Base-by-base conservation (phyloP, 2,113 vertebrate species). In the Hippoglossus stenolepis region DNA sequence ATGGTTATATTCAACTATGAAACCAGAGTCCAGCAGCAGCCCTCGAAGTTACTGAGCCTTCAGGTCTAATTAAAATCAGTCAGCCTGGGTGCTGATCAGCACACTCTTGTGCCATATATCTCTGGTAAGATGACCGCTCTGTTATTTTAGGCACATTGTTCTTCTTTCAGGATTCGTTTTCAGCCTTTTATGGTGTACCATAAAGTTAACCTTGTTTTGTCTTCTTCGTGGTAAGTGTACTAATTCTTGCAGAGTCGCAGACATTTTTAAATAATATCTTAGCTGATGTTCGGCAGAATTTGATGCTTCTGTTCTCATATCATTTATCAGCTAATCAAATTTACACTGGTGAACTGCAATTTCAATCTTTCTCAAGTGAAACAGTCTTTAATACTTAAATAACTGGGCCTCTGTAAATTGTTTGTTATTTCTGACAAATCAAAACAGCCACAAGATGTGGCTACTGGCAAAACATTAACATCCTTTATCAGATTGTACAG, bases 131-230 rank as follows among this genome's bases (percentile, higher is more conserved):
- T 70, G 73, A 83, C 68, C 70, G 70, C 63, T 31, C 31, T 83
- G 88, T 87, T 89, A 77, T 87, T 91, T 87, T 85, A 82, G 77
- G 79, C 77, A 64, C 82, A 65, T 81, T 81, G 87, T 85, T 88
- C 80, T 78, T 86, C 81, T 85, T 90, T 89, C 47, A 70, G 69
- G 56, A 74, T 72, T 77, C 65, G 70, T 83, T 77, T 86, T 81
- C 51, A 86, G 69, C 43, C 53, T 75, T 90, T 85, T 85, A 86
- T 82, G 66, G 66, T 24, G 49, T 8, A 53, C 69, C 64, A 74
- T 80, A 75, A 89, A 90, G 57, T 43, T n/a, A 83, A 65, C 43
- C 31, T 77, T 45, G 21, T 77, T 88, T 82, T 67, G 73, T 59
- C 66, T 75, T 75, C 59, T 63, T 60, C 23, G n/a, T 38, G 64